Base-by-base conservation (phyloP, 2,113 vertebrate genomes). In the Brevimyrus niger region DNA sequence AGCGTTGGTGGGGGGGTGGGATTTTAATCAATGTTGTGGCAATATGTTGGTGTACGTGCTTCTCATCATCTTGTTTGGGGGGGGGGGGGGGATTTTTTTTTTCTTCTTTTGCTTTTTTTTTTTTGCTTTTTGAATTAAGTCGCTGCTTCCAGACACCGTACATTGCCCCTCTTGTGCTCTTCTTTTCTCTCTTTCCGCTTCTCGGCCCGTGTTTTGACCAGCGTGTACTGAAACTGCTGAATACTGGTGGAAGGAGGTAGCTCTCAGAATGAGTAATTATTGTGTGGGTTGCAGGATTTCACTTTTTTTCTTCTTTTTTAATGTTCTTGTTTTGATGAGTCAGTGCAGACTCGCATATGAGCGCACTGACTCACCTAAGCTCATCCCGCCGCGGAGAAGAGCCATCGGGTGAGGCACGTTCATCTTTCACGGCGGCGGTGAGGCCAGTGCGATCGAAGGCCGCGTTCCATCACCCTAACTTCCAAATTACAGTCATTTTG, bases 251-350 rank as follows among this genome's bases (percentile, higher is more conserved):
- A 84, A 53, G 88, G 53, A 92, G 90, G 53, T 48, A 58, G 88
- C 61, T 83, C 19, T 84, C 23, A 31, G 51, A n/a, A 84, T 84
- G 89, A 88, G 73, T n/a, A 46, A 42, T 44, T 61, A 38, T 27
- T 89, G 88, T 82, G 87, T 87, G 87, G 90, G 89, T 10, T 53
- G 82, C 42, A 83, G 82, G 86, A 90, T 91, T 87, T 38, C 42
- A 47, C 84, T 86, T 88, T 50, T 87, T 86, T 76, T 38, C 10
- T 73, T 76, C 15, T 38, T 38, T 50, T 86, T 27, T 88, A 80
- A 83, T 46, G 50, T 76, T 27, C 86, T 91, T 51, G 53, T 88
- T 80, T 85, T 89, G 91, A 91, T 90, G 89, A 91, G 90, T 91
- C 50, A 83, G 84, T 76, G 86, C 90, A 27, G 47, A 91, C 89